Evolutionary conservation across 2,113 vertebrate genomes (phyloP), one percentile per base, ranked within the genome.

Genomic region (Fregata magnificens): DNA sequence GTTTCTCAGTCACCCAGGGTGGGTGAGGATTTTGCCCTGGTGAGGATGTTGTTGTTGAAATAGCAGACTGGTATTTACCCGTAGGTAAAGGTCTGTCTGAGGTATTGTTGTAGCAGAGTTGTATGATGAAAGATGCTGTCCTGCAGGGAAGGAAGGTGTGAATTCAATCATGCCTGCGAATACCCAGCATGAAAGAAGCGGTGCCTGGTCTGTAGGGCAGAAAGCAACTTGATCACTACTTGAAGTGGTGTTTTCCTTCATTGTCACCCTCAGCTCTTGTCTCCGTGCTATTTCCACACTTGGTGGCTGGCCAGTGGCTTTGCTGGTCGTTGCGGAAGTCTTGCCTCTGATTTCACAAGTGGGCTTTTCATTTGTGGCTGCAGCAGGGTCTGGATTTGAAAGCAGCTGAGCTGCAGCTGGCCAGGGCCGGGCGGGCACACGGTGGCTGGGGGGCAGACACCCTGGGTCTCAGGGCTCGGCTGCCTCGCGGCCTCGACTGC

Each of bases 381-480:
- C 67, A 55, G 52, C 56, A 21, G 61, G 19, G n/a, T 29, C 20
- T 58, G 82, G 61, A 2, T 63, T 50, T 14, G 67, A 25, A 28
- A 19, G n/a, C 38, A 55, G 62, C 24, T 0, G 1, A 31, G 25
- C 50, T 89, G 69, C 55, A 24, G 34, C 29, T 24, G 55, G 40
- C 40, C 14, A 3, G 24, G 47, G 40, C 29, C 34, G 5, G 40
- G 13, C 1, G 3, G n/a, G 11, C 32, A 6, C 2, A 0, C 9
- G 5, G 40, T 14, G 38, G 12, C 26, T n/a, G 69, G 42, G 13
- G 2, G 10, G 9, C 80, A 62, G 72, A 2, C 36, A 47, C 10
- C 14, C 0, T 1, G 3, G 3, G 8, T 22, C 53, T 45, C 2
- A 0, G 50, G n/a, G 32, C 70, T 74, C 0, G 0, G 34, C 38